phyloP scores from a whole-genome alignment of 1,140 invertebrate species.

The Dinoponera quadriceps region DNA sequence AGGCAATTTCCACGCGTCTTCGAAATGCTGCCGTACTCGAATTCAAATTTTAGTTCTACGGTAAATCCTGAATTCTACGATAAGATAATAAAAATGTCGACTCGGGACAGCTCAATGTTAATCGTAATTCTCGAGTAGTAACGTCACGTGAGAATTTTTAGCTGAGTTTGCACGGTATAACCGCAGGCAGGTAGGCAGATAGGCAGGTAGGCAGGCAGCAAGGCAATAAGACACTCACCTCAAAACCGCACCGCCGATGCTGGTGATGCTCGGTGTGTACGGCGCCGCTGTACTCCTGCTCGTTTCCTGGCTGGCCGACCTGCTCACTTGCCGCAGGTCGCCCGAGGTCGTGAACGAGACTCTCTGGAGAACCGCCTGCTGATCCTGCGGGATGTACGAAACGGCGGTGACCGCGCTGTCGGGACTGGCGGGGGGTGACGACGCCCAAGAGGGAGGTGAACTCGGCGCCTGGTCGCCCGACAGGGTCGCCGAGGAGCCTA shows the following conservation, averaged over 20 bases:
- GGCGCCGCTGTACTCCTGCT: constrained; percentile 76
- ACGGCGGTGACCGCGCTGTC: constrained; percentile 85
- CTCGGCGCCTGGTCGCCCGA: constrained; percentile 85
- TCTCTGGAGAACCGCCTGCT: constrained; percentile 85
- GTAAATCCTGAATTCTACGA: too few relatives aligned
- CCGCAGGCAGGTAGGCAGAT: too few relatives aligned
- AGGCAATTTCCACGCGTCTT: too few relatives aligned
- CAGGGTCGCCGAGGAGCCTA: constrained; percentile 87
- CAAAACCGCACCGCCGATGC: constrained; percentile 89
- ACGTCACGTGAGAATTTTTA: too few relatives aligned
- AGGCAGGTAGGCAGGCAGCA: neutral
- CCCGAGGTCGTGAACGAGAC: constrained; percentile 87
- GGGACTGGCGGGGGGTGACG: constrained; percentile 87
- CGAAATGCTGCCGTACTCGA: too few relatives aligned
- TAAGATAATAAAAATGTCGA: too few relatives aligned
- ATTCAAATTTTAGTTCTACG: too few relatives aligned
- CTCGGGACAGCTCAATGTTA: too few relatives aligned
- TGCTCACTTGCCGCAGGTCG: constrained; percentile 85
- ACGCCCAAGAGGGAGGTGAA: constrained; percentile 88
- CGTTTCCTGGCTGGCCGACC: constrained; percentile 79
- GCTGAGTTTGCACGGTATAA: too few relatives aligned
- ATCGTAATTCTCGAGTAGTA: too few relatives aligned
- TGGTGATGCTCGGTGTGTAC: constrained; percentile 88
- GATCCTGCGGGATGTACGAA: constrained; percentile 86
- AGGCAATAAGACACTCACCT: constrained; percentile 73